Evolutionary conservation across 37 sponge, comb jelly and placozoan species (phyloP).

Genomic region (Cladorhizidae sp.): DNA sequence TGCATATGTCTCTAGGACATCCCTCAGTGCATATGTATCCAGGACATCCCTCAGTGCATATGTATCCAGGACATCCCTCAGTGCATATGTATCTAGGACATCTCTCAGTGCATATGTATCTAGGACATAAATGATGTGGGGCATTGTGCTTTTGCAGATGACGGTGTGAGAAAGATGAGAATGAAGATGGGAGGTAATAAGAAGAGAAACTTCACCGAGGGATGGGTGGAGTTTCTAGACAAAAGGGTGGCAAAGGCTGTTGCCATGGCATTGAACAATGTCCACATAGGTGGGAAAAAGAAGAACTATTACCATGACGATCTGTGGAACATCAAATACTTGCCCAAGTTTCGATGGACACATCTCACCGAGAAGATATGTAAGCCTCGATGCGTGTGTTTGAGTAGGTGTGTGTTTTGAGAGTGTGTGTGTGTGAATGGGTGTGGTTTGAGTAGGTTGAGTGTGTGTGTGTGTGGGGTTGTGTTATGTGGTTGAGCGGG

Average conservation of each 20-base stretch:
- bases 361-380: constrained; percentile 95
- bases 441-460: background rate
- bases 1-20: no score
- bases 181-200: constrained; percentile 70
- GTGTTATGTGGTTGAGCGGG: background rate
- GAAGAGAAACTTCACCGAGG: constrained; percentile 87
- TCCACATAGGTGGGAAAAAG: constrained; percentile 87
- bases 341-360: constrained; percentile 92
- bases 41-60: no score
- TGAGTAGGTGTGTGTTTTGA: background rate
- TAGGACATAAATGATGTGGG: background rate
- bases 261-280: constrained; percentile 82
- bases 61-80: no score
- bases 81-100: no score
- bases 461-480: background rate
- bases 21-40: no score
- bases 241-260: constrained; percentile 88
- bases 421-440: background rate
- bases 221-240: constrained; percentile 95
- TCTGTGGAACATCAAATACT: constrained; percentile 96
- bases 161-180: constrained; percentile 37
- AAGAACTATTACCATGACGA: constrained; percentile 91
- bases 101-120: no score
- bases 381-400: constrained; percentile 1
- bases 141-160: constrained; percentile 42